Evolutionary conservation across 92 coral and sea anemone species (phyloP).

Genomic region (Phenganax stokvisi): DNA sequence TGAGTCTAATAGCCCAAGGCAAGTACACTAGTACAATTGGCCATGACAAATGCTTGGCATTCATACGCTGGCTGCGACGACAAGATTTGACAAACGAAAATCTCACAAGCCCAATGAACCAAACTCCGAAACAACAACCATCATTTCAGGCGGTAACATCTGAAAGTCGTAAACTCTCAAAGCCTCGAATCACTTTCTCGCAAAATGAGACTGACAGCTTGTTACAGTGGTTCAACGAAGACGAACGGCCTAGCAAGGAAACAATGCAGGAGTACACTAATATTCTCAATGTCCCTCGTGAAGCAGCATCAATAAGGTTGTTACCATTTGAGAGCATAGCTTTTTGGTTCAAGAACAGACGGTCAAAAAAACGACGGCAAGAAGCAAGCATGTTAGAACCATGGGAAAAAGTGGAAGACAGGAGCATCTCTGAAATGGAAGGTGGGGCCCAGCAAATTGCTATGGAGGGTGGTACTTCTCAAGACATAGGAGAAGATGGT

Average conservation of each 20-base stretch:
- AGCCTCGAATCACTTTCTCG: conserved; percentile 11
- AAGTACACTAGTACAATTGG: conserved; percentile 42
- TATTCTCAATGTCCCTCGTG: neutral
- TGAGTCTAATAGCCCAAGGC: conserved; percentile 37
- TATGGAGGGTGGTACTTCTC: neutral
- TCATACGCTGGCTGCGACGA: conserved; percentile 20
- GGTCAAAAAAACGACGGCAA: neutral
- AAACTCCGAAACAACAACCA: neutral
- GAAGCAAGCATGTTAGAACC: conserved; percentile 1
- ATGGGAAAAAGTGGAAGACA: neutral
- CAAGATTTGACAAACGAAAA: conserved; percentile 6
- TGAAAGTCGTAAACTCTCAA: neutral
- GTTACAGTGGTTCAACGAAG: conserved; percentile 10
- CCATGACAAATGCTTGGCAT: conserved; percentile 36
- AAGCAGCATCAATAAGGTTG: conserved; percentile 1
- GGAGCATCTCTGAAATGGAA: neutral
- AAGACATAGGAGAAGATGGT: neutral
- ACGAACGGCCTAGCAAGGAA: conserved; percentile 6
- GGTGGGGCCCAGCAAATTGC: neutral
- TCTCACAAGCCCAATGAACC: neutral
- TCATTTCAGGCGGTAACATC: neutral
- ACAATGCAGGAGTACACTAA: neutral
- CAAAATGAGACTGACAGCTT: conserved; percentile 5
- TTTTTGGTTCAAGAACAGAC: conserved; percentile 9
- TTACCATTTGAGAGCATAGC: neutral